Evolutionary conservation across 2,888 invertebrate species (phyloP), one percentile per base, ranked within the genome.

Genomic region (Aricia artaxerxes): DNA sequence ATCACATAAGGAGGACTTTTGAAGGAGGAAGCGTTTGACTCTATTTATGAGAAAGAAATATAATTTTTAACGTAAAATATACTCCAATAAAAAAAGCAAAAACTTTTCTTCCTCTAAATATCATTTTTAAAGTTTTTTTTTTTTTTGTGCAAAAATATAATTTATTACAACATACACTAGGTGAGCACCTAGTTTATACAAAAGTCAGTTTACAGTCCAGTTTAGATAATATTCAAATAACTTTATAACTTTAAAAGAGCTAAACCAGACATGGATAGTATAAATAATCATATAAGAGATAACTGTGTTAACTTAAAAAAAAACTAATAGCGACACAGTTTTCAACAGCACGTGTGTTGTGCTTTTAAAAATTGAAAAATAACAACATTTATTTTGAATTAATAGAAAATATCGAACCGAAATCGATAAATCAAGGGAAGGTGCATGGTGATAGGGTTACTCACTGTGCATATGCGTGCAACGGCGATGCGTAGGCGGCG

Each of bases 391-490:
- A 16, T 1, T 9, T 4, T 35, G 11, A 38, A 69, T 35, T 24
- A 2, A 64, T 31, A 38, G 9, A 64, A 64, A 64, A 64, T 64
- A 24, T 61, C 13, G 64, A 69, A 53, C 38, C n/a, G 69, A 44
- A 49, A 57, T 16, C 57, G 57, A 57, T 57, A 57, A 77, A 77
- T 72, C 61, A 40, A 80, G 79, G 77, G 75, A 73, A 57, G 38
- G 81, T 75, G 64, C 60, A 44, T 73, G 78, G 64, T 72, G 78
- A 79, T 53, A 80, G 81, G 84, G 90, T 91, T 96, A 97, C 97
- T 97, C 96, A 97, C 97, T 97, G 97, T 92, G 98, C 97, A 95
- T 98, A 98, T 89, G 98, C 97, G 95, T 97, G 98, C 93, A 97
- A 95, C 90, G 97, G 97, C 90, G 96, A 95, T 87, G 97, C 96